Percentiles rank a stretch among this genome's conserved stretches.
Conservation (phyloP, 2,888 invertebrate species). For the Fabriciana adippe region DNA sequence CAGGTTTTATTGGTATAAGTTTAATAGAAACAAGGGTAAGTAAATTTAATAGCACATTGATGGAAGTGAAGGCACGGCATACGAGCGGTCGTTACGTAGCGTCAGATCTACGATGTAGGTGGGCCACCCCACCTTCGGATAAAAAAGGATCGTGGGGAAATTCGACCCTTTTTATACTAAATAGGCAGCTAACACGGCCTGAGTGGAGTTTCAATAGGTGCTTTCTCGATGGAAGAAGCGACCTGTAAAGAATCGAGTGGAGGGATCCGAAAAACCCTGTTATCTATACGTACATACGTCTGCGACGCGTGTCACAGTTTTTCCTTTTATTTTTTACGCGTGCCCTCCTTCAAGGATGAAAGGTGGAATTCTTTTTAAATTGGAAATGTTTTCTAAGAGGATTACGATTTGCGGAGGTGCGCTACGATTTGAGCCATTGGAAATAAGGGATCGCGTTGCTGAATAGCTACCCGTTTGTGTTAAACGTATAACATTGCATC, state of each 20-base stretch:
- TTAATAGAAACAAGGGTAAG: conserved; percentile 33
- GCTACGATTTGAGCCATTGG: conserved; percentile 60
- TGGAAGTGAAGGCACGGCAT: conserved; percentile 24
- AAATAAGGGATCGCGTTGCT: conserved; percentile 69
- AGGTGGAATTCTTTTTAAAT: conserved; percentile 81
- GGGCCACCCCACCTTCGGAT: conserved; percentile 67
- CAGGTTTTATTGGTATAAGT: conserved; percentile 23
- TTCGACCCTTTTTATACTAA: conserved; percentile 82
- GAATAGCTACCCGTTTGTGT: conserved; percentile 59
- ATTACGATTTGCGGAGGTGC: conserved; percentile 81
- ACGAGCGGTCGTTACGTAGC: conserved; percentile 26
- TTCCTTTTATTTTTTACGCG: conserved; percentile 81
- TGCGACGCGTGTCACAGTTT: conserved; percentile 69
- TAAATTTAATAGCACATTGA: conserved; percentile 33
- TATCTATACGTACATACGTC: conserved; percentile 55
- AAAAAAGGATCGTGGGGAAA: conserved; percentile 78
- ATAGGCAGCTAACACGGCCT: conserved; percentile 82
- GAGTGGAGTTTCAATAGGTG: conserved; percentile 83
- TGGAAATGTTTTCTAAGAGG: conserved; percentile 83
- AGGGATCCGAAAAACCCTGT: conserved; percentile 62
- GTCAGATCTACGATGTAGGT: conserved; percentile 39
- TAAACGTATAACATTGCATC: conserved; percentile 51
- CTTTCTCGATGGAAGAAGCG: conserved; percentile 79
- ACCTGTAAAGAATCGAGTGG: conserved; percentile 78
- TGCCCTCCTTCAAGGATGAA: conserved; percentile 77